Conservation (phyloP, 2,888 invertebrate genomes). For the Trichacis sp. region DNA sequence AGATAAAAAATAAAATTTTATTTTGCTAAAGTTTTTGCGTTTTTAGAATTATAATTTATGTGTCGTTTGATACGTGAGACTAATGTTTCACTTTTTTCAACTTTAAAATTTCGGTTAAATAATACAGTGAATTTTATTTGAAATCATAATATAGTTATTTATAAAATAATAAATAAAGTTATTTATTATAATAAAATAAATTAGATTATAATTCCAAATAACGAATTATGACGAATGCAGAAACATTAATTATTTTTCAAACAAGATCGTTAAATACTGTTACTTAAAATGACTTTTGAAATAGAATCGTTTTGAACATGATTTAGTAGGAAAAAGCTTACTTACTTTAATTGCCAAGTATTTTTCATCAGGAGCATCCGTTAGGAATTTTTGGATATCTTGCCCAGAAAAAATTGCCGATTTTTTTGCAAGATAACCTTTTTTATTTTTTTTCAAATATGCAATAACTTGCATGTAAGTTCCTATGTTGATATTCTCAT, state of each 20-base stretch:
- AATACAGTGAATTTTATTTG: no score
- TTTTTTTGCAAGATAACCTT: slow-evolving; percentile 6
- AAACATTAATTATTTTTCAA: not conserved
- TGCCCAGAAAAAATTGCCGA: slow-evolving; percentile 1
- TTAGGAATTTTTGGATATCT: slow-evolving; percentile 5
- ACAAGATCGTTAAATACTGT: not conserved
- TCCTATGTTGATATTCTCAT: slow-evolving; percentile 2
- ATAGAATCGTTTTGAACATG: not conserved
- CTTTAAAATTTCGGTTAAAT: no score
- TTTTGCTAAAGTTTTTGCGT: no score
- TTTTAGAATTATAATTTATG: no score
- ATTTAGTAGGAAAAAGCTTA: not conserved
- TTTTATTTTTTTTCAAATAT: slow-evolving; percentile 3
- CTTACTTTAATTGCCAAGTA: slow-evolving; percentile 12
- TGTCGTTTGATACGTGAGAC: no score
- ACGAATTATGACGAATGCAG: no score
- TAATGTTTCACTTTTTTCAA: no score
- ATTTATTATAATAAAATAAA: no score
- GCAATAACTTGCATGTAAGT: not conserved
- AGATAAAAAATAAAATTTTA: not conserved
- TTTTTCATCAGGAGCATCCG: slow-evolving; percentile 10
- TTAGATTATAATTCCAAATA: no score
- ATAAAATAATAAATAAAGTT: no score
- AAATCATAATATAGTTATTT: no score
- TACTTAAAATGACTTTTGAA: not conserved